Conservation (phyloP, 2,797 vertebrate genomes). For the Setipinna tenuifilis region DNA sequence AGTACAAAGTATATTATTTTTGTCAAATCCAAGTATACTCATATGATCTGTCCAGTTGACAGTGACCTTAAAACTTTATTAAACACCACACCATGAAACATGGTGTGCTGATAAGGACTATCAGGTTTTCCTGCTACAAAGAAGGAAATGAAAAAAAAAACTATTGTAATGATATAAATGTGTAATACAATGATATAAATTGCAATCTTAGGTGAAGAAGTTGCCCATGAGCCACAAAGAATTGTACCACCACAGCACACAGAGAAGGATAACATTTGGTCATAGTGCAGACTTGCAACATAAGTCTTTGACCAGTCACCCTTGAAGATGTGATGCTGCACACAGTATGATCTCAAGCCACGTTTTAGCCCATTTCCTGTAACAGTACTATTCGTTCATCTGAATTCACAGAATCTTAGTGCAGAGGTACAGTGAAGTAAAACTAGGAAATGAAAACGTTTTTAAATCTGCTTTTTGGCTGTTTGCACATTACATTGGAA, state of each 20-base stretch:
- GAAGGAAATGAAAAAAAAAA: no score
- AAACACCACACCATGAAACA: no score
- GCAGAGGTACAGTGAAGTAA: no score
- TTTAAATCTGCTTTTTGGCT: not conserved
- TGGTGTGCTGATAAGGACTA: no score
- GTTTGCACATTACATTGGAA: not conserved
- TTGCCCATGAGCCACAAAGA: not conserved
- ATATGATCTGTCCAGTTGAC: no score
- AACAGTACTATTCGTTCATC: not conserved
- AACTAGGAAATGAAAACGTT: not conserved
- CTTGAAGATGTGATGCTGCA: not conserved
- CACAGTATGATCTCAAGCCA: not conserved
- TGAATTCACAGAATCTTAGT: no score
- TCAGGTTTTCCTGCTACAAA: no score
- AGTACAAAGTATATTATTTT: no score
- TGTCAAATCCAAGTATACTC: no score
- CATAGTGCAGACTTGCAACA: not conserved
- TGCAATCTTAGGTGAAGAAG: not conserved
- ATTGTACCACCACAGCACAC: no score
- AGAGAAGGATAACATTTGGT: not conserved
- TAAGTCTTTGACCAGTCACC: not conserved
- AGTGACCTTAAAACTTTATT: no score
- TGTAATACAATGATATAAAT: not conserved
- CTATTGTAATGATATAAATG: not conserved
- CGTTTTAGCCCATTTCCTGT: not conserved